These are phyloP conservation scores for Lindbergichthys nudifrons DNA, from an alignment of 2,797 vertebrate genomes.

Conservation along the genomic window DNA sequence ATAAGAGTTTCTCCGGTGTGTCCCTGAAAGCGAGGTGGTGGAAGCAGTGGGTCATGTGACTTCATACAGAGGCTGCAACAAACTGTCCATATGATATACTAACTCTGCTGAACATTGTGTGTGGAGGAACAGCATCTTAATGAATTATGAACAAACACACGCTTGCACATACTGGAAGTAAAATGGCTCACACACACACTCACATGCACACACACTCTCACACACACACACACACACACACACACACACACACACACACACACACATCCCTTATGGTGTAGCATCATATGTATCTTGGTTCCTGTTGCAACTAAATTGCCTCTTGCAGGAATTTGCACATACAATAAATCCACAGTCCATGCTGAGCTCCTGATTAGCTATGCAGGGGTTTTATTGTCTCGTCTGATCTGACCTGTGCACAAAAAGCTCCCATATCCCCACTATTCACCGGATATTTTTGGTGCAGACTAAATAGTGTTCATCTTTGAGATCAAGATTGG, in stretches of 20 bases:
- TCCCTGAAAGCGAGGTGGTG: conserved; percentile 42
- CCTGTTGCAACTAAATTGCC: conserved; percentile 77
- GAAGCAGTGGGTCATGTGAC: conserved; percentile 34
- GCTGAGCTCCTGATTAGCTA: conserved; percentile 39
- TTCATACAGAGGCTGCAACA: conserved; percentile 31
- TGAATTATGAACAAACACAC: conserved; percentile 37
- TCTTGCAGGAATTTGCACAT: conserved; percentile 85
- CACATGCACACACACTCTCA: too few species aligned
- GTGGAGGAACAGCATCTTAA: conserved; percentile 18
- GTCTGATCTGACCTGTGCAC: conserved; percentile 22
- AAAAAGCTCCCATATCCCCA: not conserved
- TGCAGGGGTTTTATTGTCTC: not conserved
- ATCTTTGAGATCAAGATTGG: not conserved
- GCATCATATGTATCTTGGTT: conserved; percentile 64
- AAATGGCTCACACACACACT: conserved; percentile 18
- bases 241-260: conserved; percentile 28
- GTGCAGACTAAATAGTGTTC: not conserved
- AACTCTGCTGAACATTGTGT: conserved; percentile 12
- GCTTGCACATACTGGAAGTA: conserved; percentile 43
- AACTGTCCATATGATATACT: conserved; percentile 2
- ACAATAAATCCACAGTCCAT: conserved; percentile 60
- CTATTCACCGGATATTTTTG: not conserved
- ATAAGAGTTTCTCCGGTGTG: conserved; percentile 64
- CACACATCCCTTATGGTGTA: conserved; percentile 55
- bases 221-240: conserved; percentile 10